These are phyloP conservation scores for Mesitornis unicolor DNA, from an alignment of 2,113 vertebrate species.

Conservation along the genomic window DNA sequence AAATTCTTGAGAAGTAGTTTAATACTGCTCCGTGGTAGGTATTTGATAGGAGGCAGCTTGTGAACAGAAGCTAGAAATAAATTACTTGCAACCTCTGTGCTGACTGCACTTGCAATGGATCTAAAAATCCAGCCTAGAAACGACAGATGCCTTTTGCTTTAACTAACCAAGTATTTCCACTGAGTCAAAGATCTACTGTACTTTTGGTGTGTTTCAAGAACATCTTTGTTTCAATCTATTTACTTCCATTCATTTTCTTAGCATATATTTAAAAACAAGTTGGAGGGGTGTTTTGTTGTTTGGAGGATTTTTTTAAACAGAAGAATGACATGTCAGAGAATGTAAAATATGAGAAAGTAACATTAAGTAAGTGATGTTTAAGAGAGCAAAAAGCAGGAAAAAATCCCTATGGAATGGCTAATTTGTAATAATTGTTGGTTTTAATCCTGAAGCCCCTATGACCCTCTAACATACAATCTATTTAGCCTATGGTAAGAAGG, in stretches of 20 bases:
- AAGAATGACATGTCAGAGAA: not conserved
- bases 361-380: not conserved
- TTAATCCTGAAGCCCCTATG: not conserved
- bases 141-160: not conserved
- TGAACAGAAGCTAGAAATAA: not conserved
- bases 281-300: too few species aligned
- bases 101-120: not conserved
- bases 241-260: not conserved
- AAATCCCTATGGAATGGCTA: not conserved
- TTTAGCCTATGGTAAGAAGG: not conserved
- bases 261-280: not conserved
- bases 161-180: not conserved
- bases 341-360: not conserved
- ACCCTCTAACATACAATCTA: not conserved
- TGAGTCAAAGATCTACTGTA: not conserved
- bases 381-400: not conserved
- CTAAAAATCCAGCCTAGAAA: not conserved
- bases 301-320: not conserved
- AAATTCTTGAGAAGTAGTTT: not conserved
- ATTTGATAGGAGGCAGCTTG: not conserved
- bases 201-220: not conserved
- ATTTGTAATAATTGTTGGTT: not conserved
- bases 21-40: not conserved
- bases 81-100: not conserved
- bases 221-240: not conserved